Percentiles rank a stretch among this genome's conserved stretches.
These are phyloP conservation scores for Ptilorrhoa leucosticta DNA, from an alignment of 2,113 vertebrate species.

Conservation along the genomic window DNA sequence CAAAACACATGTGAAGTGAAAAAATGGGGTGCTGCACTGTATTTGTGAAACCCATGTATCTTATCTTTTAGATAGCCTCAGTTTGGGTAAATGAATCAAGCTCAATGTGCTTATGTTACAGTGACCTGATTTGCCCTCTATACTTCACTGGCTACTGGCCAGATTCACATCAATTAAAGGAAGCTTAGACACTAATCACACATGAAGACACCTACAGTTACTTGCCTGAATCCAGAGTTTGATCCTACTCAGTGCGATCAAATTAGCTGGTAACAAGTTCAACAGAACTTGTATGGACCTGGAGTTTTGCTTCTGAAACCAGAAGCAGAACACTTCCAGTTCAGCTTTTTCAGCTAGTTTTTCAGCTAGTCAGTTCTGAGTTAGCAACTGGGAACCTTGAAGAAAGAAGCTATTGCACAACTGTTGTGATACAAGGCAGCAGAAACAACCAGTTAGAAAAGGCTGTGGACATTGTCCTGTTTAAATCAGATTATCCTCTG, in stretches of 20 bases:
- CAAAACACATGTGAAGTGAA: not conserved
- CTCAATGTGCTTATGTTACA: not conserved
- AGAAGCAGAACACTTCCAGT: not conserved
- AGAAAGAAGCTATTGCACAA: not conserved
- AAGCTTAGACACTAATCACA: conserved; percentile 17
- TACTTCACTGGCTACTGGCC: not conserved
- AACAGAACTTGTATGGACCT: not conserved
- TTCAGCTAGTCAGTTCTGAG: not conserved
- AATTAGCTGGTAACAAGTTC: not conserved
- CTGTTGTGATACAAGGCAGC: not conserved
- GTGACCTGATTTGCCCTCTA: not conserved
- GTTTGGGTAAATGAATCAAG: not conserved
- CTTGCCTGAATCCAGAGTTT: not conserved
- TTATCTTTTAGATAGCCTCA: not conserved
- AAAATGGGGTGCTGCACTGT: rapidly evolving
- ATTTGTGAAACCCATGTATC: not conserved
- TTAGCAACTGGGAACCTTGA: not conserved
- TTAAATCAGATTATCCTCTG: conserved; percentile 12
- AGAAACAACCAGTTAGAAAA: not conserved
- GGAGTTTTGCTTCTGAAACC: not conserved
- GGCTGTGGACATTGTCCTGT: not conserved
- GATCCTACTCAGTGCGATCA: not conserved
- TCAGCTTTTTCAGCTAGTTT: not conserved
- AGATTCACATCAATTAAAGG: not conserved
- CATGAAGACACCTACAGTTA: not conserved